These are phyloP conservation scores for Solenodon paradoxus DNA, from an alignment of 2,113 vertebrate species.

Conservation along the genomic window DNA sequence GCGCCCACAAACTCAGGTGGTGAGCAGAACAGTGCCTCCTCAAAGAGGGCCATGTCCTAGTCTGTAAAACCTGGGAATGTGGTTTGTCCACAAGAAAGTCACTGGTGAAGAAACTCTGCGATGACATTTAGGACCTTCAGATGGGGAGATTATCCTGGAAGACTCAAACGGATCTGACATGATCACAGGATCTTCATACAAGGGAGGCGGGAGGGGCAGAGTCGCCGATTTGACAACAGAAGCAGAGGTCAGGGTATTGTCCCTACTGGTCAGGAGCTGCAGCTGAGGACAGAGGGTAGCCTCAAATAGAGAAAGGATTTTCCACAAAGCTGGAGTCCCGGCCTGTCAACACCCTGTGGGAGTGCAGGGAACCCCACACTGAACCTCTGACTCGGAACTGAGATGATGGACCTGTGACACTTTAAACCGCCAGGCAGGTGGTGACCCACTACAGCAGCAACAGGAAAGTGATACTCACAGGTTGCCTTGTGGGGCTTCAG, in stretches of 20 bases:
- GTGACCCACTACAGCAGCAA: neutral
- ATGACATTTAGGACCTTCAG: neutral
- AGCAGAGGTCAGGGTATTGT: neutral
- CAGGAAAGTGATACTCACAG: neutral
- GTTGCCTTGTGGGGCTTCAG: neutral
- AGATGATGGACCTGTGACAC: neutral
- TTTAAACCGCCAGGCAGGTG: neutral
- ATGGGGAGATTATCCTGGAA: neutral
- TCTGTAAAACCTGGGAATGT: neutral
- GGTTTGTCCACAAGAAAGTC: too few species aligned
- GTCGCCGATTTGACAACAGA: too few species aligned
- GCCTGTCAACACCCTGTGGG: neutral
- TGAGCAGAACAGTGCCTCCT: neutral
- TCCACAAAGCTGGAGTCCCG: neutral
- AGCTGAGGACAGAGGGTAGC: neutral
- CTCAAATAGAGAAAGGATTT: neutral
- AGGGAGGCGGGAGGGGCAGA: neutral
- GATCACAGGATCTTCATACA: neutral
- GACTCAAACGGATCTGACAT: neutral
- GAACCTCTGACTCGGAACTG: neutral
- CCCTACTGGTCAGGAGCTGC: neutral
- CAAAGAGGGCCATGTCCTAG: neutral
- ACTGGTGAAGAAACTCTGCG: neutral
- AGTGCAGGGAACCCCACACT: too few species aligned
- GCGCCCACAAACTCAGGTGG: too few species aligned